Percentiles rank a stretch among this genome's conserved stretches.
Evolutionary conservation across 2,888 invertebrate species (phyloP).

Genomic region (Leucoma salicis): DNA sequence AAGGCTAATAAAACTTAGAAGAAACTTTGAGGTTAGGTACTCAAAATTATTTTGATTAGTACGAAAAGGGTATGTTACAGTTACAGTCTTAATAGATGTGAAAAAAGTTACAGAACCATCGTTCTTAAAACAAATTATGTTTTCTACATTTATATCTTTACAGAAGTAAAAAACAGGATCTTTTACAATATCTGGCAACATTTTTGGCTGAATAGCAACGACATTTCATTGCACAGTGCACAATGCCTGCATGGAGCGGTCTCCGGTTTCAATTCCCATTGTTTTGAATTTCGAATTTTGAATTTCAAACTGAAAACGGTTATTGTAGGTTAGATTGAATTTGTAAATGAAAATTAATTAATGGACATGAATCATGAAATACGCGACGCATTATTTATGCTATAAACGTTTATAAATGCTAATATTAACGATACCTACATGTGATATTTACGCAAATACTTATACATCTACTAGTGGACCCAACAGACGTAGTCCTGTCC

Average conservation of each 20-base stretch:
- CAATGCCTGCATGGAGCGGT: slow-evolving; percentile 45
- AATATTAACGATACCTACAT: too few relatives aligned
- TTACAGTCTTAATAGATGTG: too few relatives aligned
- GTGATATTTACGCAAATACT: too few relatives aligned
- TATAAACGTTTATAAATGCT: too few relatives aligned
- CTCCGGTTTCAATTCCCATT: slow-evolving; percentile 35
- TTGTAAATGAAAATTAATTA: slow-evolving; percentile 10
- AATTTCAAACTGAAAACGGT: background rate
- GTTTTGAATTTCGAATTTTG: slow-evolving; percentile 10
- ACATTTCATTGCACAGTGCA: slow-evolving; percentile 37
- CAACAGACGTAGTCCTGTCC: too few relatives aligned
- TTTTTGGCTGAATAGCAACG: slow-evolving; percentile 21
- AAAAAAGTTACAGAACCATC: background rate
- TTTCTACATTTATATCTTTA: background rate
- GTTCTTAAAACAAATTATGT: background rate
- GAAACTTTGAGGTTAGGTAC: too few relatives aligned
- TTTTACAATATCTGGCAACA: slow-evolving; percentile 27
- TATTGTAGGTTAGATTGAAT: slow-evolving; percentile 5
- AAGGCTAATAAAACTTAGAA: too few relatives aligned
- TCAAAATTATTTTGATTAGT: too few relatives aligned
- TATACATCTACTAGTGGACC: too few relatives aligned
- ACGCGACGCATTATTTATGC: too few relatives aligned
- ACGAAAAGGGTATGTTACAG: too few relatives aligned
- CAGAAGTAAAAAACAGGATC: slow-evolving; percentile 24
- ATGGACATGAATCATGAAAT: background rate